Conservation (phyloP, 2,113 vertebrate species). For the Corythornis madagascariensis region DNA sequence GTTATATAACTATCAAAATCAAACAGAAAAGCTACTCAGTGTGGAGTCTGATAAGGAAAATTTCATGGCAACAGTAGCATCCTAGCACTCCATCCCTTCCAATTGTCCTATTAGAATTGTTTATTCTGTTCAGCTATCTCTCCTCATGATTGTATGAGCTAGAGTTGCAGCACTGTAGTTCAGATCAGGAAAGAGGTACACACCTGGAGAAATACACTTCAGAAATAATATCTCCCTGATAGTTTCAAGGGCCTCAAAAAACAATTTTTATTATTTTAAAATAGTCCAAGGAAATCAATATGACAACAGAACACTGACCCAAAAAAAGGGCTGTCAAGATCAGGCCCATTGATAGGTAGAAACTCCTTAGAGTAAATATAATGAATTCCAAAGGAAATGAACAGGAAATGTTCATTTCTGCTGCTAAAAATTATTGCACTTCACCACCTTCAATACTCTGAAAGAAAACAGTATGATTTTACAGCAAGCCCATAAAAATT, state of each 20-base stretch:
- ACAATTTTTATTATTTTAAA: slow-evolving; percentile 5
- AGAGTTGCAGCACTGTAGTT: background rate
- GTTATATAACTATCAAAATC: background rate
- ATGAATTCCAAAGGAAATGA: background rate
- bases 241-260: slow-evolving; percentile 6
- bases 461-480: background rate
- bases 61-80: background rate
- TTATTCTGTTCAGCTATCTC: background rate
- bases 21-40: background rate
- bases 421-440: background rate
- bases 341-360: background rate
- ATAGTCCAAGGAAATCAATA: background rate
- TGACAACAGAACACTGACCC: background rate
- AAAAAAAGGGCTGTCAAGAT: background rate
- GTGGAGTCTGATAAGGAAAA: background rate
- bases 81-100: background rate
- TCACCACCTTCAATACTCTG: background rate
- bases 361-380: background rate
- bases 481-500: background rate
- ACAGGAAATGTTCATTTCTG: background rate
- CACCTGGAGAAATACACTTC: background rate
- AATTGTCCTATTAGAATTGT: background rate
- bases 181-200: background rate
- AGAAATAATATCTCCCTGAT: background rate
- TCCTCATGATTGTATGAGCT: background rate